A percentile compares a stretch with the other conserved stretches of the same genome.
These are phyloP conservation scores for Listronotus bonariensis DNA, from an alignment of 1,140 invertebrate species.

Conservation along the genomic window DNA sequence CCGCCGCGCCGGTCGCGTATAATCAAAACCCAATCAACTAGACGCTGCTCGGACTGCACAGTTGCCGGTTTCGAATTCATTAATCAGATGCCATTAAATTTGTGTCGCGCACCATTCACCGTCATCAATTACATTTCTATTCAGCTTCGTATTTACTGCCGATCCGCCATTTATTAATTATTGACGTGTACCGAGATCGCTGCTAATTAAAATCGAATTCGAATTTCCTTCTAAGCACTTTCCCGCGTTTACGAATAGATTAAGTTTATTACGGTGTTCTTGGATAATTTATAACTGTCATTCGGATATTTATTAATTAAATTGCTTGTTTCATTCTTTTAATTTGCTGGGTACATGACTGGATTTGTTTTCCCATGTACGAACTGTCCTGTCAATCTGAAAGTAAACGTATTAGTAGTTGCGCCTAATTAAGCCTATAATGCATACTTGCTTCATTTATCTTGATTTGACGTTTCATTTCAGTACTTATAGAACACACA, in stretches of 20 bases:
- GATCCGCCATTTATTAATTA: slow-evolving; percentile 37
- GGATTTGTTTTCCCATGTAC: too few relatives aligned
- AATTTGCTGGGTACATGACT: too few relatives aligned
- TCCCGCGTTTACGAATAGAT: not conserved
- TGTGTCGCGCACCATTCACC: slow-evolving; percentile 27
- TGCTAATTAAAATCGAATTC: slow-evolving; percentile 37
- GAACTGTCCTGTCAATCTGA: too few relatives aligned
- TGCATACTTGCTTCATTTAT: too few relatives aligned
- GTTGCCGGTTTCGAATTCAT: slow-evolving; percentile 16
- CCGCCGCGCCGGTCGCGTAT: not conserved
- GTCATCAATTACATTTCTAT: slow-evolving; percentile 35
- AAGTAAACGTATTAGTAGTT: too few relatives aligned
- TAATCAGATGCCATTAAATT: slow-evolving; percentile 38
- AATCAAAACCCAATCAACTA: slow-evolving; percentile 33
- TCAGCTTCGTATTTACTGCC: slow-evolving; percentile 20
- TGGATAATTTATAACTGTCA: too few relatives aligned
- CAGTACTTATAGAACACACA: too few relatives aligned
- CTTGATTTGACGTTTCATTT: too few relatives aligned
- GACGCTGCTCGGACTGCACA: slow-evolving; percentile 5
- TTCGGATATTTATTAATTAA: too few relatives aligned
- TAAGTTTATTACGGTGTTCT: too few relatives aligned
- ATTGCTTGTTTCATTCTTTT: too few relatives aligned
- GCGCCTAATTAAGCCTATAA: too few relatives aligned
- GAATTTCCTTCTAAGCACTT: slow-evolving; percentile 7
- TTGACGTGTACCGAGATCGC: slow-evolving; percentile 24